Conservation (phyloP, 2,113 vertebrate genomes). For the Henicopernis longicauda region DNA sequence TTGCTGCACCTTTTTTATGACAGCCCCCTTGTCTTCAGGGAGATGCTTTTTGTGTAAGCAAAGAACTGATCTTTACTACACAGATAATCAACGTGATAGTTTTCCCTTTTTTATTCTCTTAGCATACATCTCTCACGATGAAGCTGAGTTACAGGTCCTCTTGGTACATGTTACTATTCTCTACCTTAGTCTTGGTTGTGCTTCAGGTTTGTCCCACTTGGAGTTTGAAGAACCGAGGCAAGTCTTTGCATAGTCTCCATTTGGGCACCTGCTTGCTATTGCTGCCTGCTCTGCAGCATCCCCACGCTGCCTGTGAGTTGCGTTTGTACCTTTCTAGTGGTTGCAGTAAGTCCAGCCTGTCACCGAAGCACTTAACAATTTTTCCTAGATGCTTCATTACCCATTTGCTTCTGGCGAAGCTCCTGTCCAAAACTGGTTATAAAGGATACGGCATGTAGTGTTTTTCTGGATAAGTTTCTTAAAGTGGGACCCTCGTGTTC, state of each 20-base stretch:
- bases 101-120: not conserved
- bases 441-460: rapidly evolving
- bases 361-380: not conserved
- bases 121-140: not conserved
- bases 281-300: not conserved
- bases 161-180: not conserved
- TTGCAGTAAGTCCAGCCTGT: not conserved
- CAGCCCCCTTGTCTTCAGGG: not conserved
- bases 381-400: not conserved
- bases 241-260: not conserved
- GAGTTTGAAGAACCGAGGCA: not conserved
- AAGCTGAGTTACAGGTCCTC: not conserved
- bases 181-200: not conserved
- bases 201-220: not conserved
- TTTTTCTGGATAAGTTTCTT: not conserved
- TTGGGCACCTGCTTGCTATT: not conserved
- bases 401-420: not conserved
- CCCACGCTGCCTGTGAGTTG: rapidly evolving
- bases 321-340: not conserved
- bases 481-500: not conserved
- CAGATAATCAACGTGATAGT: not conserved
- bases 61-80: not conserved
- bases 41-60: not conserved
- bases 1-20: not conserved
- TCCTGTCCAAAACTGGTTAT: not conserved